These are phyloP conservation scores for Heliconius hermathena DNA, from an alignment of 1,140 invertebrate species.

Conservation along the genomic window DNA sequence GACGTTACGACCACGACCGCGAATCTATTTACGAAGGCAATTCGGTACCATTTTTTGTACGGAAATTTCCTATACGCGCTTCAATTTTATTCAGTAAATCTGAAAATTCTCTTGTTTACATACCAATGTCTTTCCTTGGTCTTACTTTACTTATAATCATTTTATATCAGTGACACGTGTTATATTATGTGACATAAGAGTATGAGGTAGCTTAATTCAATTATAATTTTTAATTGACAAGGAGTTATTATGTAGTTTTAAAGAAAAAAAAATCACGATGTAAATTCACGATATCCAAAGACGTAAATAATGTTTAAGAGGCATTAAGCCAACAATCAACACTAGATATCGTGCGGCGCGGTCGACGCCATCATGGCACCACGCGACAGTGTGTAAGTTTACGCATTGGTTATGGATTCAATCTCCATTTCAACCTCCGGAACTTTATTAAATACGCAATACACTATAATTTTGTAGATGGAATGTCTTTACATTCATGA, in stretches of 20 bases:
- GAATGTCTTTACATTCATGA: too few relatives aligned
- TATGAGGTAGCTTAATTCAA: not conserved
- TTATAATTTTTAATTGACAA: not conserved
- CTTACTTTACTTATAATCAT: not conserved
- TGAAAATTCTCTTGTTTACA: not conserved
- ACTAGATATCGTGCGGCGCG: not conserved
- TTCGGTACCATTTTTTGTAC: slow-evolving; percentile 15
- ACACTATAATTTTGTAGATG: too few relatives aligned
- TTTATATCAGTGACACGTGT: not conserved
- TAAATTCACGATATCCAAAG: not conserved
- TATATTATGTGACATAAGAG: not conserved
- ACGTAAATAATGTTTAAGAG: not conserved
- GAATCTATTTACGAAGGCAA: slow-evolving; percentile 22
- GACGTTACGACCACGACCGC: slow-evolving; percentile 13
- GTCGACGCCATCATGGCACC: not conserved
- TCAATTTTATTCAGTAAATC: slow-evolving; percentile 18
- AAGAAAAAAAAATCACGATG: not conserved
- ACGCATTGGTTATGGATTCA: too few relatives aligned
- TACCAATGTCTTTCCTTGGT: not conserved
- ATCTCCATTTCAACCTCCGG: too few relatives aligned
- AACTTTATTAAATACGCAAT: too few relatives aligned
- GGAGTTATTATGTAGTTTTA: not conserved
- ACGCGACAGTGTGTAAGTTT: not conserved
- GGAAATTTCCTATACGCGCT: slow-evolving; percentile 19
- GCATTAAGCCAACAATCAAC: not conserved